Evolutionary conservation across 2,797 vertebrate species (phyloP).

Genomic region (Chelmon rostratus): DNA sequence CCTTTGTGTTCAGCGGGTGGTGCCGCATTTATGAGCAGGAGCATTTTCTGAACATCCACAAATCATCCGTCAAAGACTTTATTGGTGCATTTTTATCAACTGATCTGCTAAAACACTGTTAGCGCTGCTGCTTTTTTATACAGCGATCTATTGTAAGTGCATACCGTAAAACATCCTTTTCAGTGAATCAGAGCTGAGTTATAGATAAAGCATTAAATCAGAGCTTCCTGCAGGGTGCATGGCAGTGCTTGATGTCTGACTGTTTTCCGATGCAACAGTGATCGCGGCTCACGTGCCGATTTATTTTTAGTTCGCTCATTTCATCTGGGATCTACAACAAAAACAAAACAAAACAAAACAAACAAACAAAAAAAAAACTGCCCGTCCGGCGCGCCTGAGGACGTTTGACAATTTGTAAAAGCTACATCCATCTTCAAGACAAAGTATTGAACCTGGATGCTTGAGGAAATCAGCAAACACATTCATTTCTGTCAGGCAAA

Average conservation of each 20-base stretch:
- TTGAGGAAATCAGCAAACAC: conserved; percentile 68
- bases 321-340: conserved; percentile 48
- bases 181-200: conserved; percentile 16
- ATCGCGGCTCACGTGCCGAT: conserved; percentile 53
- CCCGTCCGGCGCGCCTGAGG: conserved; percentile 54
- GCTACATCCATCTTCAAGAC: conserved; percentile 79
- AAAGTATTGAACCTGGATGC: conserved; percentile 71
- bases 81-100: conserved; percentile 27
- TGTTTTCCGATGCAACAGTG: conserved; percentile 37
- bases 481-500: conserved; percentile 74
- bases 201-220: conserved; percentile 19
- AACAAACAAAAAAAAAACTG: conserved; percentile 27
- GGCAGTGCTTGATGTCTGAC: conserved; percentile 34
- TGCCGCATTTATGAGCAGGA: conserved; percentile 37
- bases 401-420: conserved; percentile 73
- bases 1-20: conserved; percentile 19
- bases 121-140: neutral
- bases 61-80: conserved; percentile 1
- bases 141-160: conserved; percentile 4
- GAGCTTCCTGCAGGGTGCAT: conserved; percentile 33
- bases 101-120: conserved; percentile 6
- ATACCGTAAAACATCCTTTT: conserved; percentile 9
- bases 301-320: conserved; percentile 68
- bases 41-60: neutral
- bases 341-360: conserved; percentile 19